These are phyloP conservation scores for Coregonus sp. DNA, from an alignment of 2,797 vertebrate genomes.

Conservation along the genomic window DNA sequence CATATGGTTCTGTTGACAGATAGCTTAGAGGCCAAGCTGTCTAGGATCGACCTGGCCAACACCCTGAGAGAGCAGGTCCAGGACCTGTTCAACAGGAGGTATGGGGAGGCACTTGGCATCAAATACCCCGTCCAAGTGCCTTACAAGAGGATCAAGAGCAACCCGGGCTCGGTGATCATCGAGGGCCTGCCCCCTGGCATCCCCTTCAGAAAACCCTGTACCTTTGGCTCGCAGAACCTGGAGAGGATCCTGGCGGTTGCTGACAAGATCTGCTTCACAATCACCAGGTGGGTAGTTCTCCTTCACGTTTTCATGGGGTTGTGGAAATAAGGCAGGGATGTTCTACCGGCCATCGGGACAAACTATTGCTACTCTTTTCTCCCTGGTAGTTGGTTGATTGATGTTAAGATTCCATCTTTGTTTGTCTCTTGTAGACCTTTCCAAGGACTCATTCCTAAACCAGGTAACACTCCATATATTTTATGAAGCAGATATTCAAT, in stretches of 20 bases:
- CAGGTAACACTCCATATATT: conserved; percentile 76
- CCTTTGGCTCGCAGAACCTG: conserved; percentile 96
- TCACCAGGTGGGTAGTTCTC: conserved; percentile 82
- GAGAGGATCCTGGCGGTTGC: conserved; percentile 95
- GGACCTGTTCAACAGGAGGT: conserved; percentile 98
- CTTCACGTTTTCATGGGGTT: not conserved
- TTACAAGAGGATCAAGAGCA: conserved; percentile 98
- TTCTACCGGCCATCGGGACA: not conserved
- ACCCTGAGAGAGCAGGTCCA: conserved; percentile 96
- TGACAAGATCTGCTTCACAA: conserved; percentile 96
- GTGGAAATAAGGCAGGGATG: not conserved
- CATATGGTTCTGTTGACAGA: conserved; percentile 74
- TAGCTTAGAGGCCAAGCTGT: conserved; percentile 92
- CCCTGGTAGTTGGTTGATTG: not conserved
- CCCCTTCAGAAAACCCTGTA: conserved; percentile 97
- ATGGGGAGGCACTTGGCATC: conserved; percentile 97
- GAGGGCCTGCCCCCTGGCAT: conserved; percentile 95
- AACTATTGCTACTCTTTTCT: not conserved
- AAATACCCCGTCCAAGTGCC: conserved; percentile 99
- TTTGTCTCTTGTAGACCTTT: conserved; percentile 83
- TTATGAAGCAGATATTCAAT: no score
- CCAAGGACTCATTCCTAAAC: conserved; percentile 98
- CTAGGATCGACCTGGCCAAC: conserved; percentile 95
- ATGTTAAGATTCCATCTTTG: conserved; percentile 8
- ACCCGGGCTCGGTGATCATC: conserved; percentile 94